Conservation (phyloP, 2,888 invertebrate species). For the Pharmacophagus antenor region DNA sequence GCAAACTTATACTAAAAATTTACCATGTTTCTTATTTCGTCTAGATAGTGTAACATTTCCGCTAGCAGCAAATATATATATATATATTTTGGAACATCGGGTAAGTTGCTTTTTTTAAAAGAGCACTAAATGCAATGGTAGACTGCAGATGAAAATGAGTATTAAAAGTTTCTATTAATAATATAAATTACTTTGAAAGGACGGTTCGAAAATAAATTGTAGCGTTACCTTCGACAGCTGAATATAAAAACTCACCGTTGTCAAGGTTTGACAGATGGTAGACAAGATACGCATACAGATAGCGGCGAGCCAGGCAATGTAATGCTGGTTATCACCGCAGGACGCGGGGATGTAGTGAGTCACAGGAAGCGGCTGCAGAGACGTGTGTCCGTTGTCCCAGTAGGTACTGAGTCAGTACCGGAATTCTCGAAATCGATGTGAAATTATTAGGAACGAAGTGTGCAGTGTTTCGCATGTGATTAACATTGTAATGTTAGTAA, state of each 20-base stretch:
- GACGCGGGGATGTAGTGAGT: constrained; percentile 16
- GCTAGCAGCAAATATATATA: too few relatives aligned
- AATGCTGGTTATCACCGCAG: constrained; percentile 9
- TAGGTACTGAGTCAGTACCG: constrained; percentile 16
- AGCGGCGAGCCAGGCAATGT: neutral
- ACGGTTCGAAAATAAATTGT: neutral
- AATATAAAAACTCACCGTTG: neutral
- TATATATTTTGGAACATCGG: too few relatives aligned
- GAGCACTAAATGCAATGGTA: too few relatives aligned
- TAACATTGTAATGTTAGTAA: too few relatives aligned
- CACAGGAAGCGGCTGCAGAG: constrained; percentile 22
- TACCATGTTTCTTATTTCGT: too few relatives aligned
- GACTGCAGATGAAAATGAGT: too few relatives aligned
- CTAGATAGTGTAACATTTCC: too few relatives aligned
- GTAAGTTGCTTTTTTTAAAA: too few relatives aligned
- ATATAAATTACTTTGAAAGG: too few relatives aligned
- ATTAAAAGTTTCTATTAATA: too few relatives aligned
- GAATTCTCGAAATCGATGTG: constrained; percentile 19
- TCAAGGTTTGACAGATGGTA: constrained; percentile 1
- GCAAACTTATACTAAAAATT: too few relatives aligned
- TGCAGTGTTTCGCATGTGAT: neutral
- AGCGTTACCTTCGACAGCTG: neutral
- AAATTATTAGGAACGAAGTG: constrained; percentile 13
- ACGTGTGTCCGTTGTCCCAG: constrained; percentile 19
- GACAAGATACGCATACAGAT: constrained; percentile 1